phyloP scores from a whole-genome alignment of 1,140 invertebrate species.

The Bombus polaris region DNA sequence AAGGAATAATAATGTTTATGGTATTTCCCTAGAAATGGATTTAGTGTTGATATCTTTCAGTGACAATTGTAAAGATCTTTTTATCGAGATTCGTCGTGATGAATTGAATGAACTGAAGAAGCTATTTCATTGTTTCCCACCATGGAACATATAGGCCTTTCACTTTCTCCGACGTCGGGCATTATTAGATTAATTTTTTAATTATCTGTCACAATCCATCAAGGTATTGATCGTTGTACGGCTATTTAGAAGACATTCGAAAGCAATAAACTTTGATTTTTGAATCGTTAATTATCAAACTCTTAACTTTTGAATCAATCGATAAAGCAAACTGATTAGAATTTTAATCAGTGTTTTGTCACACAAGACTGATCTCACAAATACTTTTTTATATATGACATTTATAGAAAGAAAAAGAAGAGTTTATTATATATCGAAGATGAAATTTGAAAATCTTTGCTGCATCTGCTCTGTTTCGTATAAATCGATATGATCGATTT shows the following conservation, averaged over 20 bases:
- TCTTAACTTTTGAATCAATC: background rate
- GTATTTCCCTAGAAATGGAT: background rate
- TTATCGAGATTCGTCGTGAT: background rate
- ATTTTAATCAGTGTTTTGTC: background rate
- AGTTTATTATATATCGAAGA: background rate
- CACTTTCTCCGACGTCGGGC: background rate
- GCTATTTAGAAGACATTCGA: background rate
- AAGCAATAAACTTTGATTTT: background rate
- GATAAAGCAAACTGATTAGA: background rate
- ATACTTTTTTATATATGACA: background rate
- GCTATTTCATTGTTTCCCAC: too few relatives aligned
- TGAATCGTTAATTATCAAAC: background rate
- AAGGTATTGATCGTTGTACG: background rate
- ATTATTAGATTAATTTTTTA: background rate
- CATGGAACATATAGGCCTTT: background rate
- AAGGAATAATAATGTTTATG: background rate
- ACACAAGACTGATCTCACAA: conserved; percentile 45
- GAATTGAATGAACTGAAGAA: background rate
- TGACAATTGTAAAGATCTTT: background rate
- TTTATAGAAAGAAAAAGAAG: background rate
- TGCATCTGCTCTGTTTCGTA: background rate
- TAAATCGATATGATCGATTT: background rate
- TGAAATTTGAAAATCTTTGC: background rate
- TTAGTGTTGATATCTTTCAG: background rate
- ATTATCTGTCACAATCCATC: background rate